These are phyloP conservation scores for Tapera naevia DNA, from an alignment of 2,797 vertebrate genomes.

Conservation along the genomic window DNA sequence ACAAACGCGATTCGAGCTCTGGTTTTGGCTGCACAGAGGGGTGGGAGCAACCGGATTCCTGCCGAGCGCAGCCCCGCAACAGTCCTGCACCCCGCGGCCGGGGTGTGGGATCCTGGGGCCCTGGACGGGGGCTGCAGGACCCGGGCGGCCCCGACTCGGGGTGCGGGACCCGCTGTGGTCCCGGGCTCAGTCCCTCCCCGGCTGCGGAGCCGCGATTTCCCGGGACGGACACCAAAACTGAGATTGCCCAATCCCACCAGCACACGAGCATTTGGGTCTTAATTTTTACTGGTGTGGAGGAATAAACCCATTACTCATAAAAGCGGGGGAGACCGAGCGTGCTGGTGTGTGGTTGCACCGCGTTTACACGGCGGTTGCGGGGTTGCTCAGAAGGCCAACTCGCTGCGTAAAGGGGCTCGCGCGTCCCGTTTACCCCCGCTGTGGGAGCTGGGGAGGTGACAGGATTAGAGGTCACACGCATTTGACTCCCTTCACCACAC, in stretches of 20 bases:
- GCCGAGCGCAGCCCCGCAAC: no score
- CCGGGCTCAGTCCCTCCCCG: background rate
- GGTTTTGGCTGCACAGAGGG: background rate
- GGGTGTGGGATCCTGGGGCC: background rate
- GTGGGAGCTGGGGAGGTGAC: background rate
- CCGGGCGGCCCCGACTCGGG: no score
- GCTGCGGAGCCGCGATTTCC: accelerated
- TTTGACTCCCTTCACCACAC: background rate
- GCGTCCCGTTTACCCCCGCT: background rate
- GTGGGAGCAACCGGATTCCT: no score
- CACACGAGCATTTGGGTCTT: background rate
- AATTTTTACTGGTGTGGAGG: background rate
- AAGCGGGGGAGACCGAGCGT: background rate
- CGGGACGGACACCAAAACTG: background rate
- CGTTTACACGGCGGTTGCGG: background rate
- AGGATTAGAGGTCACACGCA: background rate
- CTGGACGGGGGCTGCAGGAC: no score
- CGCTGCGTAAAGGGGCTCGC: background rate
- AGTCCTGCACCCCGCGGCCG: no score
- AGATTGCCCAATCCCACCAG: background rate
- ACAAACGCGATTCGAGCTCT: background rate
- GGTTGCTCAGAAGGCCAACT: background rate
- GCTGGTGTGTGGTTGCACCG: background rate
- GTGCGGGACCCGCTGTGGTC: background rate
- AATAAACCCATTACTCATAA: background rate